Percentiles rank a stretch among this genome's conserved stretches.
These are phyloP conservation scores for Acanthaster planci DNA, from an alignment of 35 echinoderm and acorn worm genomes.

Conservation along the genomic window DNA sequence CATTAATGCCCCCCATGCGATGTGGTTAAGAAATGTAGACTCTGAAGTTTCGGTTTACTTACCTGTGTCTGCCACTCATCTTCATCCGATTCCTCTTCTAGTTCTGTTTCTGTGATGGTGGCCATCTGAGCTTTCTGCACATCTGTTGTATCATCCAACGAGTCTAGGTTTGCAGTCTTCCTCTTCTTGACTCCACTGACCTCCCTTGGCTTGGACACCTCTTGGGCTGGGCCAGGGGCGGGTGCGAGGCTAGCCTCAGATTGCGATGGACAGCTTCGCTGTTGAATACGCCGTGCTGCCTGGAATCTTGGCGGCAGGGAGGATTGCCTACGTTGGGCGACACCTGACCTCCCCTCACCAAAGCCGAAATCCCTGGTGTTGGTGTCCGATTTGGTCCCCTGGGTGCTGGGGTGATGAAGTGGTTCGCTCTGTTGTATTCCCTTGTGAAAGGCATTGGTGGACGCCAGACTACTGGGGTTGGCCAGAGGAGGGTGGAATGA, in stretches of 20 bases:
- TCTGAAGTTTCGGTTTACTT: background rate
- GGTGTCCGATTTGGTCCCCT: background rate
- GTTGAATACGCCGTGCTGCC: background rate
- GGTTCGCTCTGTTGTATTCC: too few relatives aligned
- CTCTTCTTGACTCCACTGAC: background rate
- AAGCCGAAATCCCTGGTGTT: background rate
- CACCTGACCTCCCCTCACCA: background rate
- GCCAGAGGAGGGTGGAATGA: too few relatives aligned
- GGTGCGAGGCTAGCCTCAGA: background rate
- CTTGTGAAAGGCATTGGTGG: too few relatives aligned
- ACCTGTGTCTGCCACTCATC: constrained; percentile 28
- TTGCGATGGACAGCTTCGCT: background rate
- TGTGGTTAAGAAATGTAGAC: too few relatives aligned
- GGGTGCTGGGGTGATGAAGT: background rate
- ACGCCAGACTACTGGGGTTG: too few relatives aligned
- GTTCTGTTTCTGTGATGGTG: background rate
- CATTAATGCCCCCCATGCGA: too few relatives aligned
- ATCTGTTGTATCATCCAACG: background rate
- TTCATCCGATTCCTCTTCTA: background rate
- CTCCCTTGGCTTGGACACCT: background rate
- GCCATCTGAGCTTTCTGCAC: too few relatives aligned
- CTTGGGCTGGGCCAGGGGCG: too few relatives aligned
- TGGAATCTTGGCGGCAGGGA: constrained; percentile 1
- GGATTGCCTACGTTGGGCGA: background rate
- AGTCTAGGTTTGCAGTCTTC: background rate